Evolutionary conservation across 2,113 vertebrate genomes (phyloP), one percentile per base, ranked within the genome.

Genomic region (Pomatostomus ruficeps): DNA sequence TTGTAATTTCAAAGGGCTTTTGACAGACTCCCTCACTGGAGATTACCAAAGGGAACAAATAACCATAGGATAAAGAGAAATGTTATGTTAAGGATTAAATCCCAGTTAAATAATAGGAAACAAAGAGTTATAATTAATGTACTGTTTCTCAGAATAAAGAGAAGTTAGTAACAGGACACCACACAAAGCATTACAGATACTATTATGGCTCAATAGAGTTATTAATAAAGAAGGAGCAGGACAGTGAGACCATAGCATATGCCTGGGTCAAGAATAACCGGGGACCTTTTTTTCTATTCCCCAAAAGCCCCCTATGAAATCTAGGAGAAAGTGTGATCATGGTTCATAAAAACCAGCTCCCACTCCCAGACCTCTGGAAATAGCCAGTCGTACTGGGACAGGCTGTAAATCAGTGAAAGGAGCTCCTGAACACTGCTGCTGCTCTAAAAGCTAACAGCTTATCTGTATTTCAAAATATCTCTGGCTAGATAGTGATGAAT

Each of bases 401-500:
- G 63, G 45, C 67, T 75, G 51, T 91, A 42, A 73, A 87, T 93
- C 76, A 85, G 91, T 84, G 89, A 90, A 81, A 90, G 55, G 10
- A 91, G 82, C 33, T 42, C 52, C 59, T 55, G 45, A 85, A 67
- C 0, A n/a, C n/a, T n/a, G 2, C 74, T 62, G 81, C n/a, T 77
- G 80, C 63, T 87, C 54, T 92, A 93, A 93, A 59, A 63, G 51
- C 79, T 57, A 85, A 87, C 73, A 54, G 86, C 84, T 96, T 97
- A 97, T 97, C 95, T 97, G 77, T 93, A 87, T 89, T 91, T 94
- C 95, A 97, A 95, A 77, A 94, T 88, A 73, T 75, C 76, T 91
- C 91, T 97, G 89, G 95, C 96, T 95, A 93, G 95, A 76, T 91
- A 82, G 97, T 98, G 97, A 98, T 98, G 92, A 96, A 98, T 96